Evolutionary conservation across 1,140 invertebrate genomes (phyloP), one percentile per base, ranked within the genome.

Genomic region (Drosophila chauvacae): DNA sequence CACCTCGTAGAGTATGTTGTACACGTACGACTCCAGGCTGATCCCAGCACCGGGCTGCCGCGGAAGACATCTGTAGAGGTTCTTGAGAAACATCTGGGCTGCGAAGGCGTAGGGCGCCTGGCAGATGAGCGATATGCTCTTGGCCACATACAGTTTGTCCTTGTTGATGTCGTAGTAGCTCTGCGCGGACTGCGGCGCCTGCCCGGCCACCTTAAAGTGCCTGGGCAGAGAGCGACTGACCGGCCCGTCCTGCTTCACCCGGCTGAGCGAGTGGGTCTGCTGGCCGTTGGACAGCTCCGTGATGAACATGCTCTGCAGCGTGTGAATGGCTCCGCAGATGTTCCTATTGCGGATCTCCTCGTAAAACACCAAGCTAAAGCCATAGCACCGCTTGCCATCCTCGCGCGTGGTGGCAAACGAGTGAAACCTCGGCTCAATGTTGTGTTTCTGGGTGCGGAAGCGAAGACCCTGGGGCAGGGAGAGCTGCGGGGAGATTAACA

Each of bases 361-460:
- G 94, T 97, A 99, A 93, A 99, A 99, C 14, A 98, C 96, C 64
- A 98, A 95, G 80, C 97, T 97, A 91, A 98, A 98, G 42, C 99
- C 99, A 94, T 98, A 98, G 56, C 96, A 96, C 79, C 98, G 94
- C 70, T 96, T 96, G 48, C 98, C 99, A 95, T 99, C 98, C 94
- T 99, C 98, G 87, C 96, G 95, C 20, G 98, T 99, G 47, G 99
- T 97, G 10, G 99, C 95, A 94, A 99, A 99, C 51, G 98, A 97
- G 93, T 99, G 99, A 94, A 99, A 99, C 75, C 95, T 95, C 16
- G 98, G 96, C 75, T 97, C 96, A 70, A 97, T 95, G 50, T 95
- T 95, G 93, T 99, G 97, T 93, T 98, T 98, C 93, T 99, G 98
- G 6, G 98, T 99, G 58, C 97, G 95, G 94, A 99, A 99, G 81